Base-by-base conservation (phyloP, 2,113 vertebrate genomes). In the Muntiacus reevesi region DNA sequence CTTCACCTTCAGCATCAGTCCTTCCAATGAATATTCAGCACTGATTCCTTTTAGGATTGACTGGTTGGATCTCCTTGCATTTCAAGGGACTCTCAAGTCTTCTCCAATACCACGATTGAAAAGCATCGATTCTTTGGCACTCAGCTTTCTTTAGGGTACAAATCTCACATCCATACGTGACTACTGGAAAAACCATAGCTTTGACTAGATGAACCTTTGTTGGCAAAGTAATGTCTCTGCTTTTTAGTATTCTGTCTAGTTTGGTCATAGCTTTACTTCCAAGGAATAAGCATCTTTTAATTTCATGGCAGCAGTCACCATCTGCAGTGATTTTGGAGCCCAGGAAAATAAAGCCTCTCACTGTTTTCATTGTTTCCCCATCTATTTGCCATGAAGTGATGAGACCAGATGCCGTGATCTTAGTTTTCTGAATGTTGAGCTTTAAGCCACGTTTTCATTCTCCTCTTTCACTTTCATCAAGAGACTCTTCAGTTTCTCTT, bases 61-160 rank as follows among this genome's bases (percentile, higher is more conserved):
- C 17, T 71, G 64, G 9, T 71, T 36, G 64, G n/a, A 67, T 67
- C 0, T 36, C 64, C 8, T 21, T 67, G 64, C n/a, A 67, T 17
- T 71, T 21, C 4, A 71, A 71, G n/a, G 17, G n/a, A 21, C n/a
- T 71, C 17, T 21, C n/a, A 21, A 21, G 17, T 71, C 17, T 67
- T 36, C n/a, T 71, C 17, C 17, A 36, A 11, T 11, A 71, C 2
- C 64, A 71, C 0, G 0, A 2, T 36, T 71, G 4, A 36, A 36
- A 71, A 71, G 17, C 2, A 2, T 21, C 19, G 11, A 36, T 36
- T 71, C n/a, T 71, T 71, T 21, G 64, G 64, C 1, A 0, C 64
- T 36, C n/a, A 36, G n/a, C 17, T 21, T 71, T 36, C 17, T 71
- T 71, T 36, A 67, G 7, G 16, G 62, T 67, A 4, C 33, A 67